Evolutionary conservation across 2,797 vertebrate genomes (phyloP), one percentile per base, ranked within the genome.

Genomic region (Diglossa cyanea): DNA sequence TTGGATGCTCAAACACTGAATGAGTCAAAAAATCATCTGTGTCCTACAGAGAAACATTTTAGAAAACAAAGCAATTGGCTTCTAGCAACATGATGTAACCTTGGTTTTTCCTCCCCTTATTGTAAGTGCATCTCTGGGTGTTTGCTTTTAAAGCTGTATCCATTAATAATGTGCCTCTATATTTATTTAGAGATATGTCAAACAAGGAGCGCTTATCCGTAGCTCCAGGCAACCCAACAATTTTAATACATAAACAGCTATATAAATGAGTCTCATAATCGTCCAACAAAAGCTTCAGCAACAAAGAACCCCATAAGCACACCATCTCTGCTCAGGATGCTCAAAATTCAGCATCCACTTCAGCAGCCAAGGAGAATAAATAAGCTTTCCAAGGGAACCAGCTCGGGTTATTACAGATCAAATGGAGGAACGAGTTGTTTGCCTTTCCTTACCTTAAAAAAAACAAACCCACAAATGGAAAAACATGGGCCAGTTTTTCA

Each of bases 1-100:
- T 37, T 95, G 95, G 94, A 96, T 94, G 92, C 63, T 93, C 73
- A 91, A 83, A 94, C 23, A 37, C 68, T 81, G 88, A 96, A 95
- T 96, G 95, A 97, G 85, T 97, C 92, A 96, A 95, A 95, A 96
- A 94, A 93, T 97, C 93, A 96, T 97, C 88, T 94, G 92, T 86
- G 93, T 86, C 89, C 95, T 94, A 84, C 93, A 86, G 78, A 95
- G 88, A 93, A 94, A 90, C 72, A 68, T 85, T 96, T 94, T 54
- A 94, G 91, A 97, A 96, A 94, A 97, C 92, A 97, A 94, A 97
- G 90, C 73, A 95, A 82, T 63, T 97, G 90, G 95, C 96, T 96
- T 94, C 86, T 86, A 95, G 91, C 70, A 86, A 81, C 73, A 89
- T 97, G 96, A 96, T 95, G 94, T 95, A 97, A 97, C 92, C 90